Evolutionary conservation across 2,888 invertebrate species (phyloP).

Genomic region (Chrysolina americana): DNA sequence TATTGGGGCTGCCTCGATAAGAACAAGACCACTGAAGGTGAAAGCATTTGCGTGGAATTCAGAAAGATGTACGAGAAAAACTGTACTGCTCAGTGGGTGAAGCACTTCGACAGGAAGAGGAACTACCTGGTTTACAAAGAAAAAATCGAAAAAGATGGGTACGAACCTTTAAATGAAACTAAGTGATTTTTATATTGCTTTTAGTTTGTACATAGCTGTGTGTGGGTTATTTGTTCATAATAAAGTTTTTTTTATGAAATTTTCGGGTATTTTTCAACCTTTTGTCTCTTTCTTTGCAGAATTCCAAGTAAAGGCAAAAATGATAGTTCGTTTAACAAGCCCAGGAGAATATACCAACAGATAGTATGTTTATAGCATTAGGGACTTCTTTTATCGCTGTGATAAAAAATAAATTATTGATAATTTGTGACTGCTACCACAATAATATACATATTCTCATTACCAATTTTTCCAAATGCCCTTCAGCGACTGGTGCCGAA

Average conservation of each 20-base stretch:
- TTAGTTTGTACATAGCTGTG: slow-evolving; percentile 42
- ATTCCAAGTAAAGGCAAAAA: slow-evolving; percentile 59
- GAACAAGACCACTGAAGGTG: slow-evolving; percentile 72
- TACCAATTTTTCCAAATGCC: too few relatives aligned
- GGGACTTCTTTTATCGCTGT: neutral
- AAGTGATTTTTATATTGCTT: slow-evolving; percentile 52
- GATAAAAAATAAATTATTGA: neutral
- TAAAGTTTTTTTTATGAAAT: slow-evolving; percentile 30
- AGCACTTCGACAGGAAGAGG: slow-evolving; percentile 93
- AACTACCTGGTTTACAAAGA: slow-evolving; percentile 91
- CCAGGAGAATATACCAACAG: slow-evolving; percentile 60
- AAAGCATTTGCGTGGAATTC: slow-evolving; percentile 78
- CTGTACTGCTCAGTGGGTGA: slow-evolving; percentile 91
- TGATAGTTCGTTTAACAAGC: slow-evolving; percentile 56
- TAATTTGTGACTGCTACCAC: too few relatives aligned
- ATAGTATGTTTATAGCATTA: slow-evolving; percentile 34
- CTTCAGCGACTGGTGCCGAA: too few relatives aligned
- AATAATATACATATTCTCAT: too few relatives aligned
- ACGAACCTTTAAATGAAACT: slow-evolving; percentile 80
- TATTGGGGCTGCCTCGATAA: slow-evolving; percentile 93
- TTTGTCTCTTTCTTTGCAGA: slow-evolving; percentile 58
- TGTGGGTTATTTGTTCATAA: slow-evolving; percentile 30
- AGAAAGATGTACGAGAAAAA: slow-evolving; percentile 82
- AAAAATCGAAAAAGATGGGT: slow-evolving; percentile 88
- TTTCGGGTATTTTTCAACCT: slow-evolving; percentile 28